These are phyloP conservation scores for Dipodomys merriami DNA, from an alignment of 2,113 vertebrate genomes.

Conservation along the genomic window DNA sequence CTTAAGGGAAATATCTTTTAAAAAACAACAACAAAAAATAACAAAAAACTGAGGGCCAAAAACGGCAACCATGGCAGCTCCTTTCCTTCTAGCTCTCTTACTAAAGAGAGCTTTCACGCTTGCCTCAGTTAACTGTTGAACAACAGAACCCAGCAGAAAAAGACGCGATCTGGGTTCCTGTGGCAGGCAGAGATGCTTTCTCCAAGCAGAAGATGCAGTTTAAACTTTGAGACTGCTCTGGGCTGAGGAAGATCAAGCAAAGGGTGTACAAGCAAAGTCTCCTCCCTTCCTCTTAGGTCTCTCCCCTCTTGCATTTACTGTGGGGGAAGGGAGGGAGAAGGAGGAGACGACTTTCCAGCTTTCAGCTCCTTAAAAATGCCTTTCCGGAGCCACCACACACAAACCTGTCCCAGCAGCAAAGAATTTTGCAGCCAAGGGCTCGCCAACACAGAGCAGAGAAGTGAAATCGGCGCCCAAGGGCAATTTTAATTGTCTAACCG, in stretches of 20 bases:
- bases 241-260: conserved; percentile 70
- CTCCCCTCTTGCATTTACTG: conserved; percentile 54
- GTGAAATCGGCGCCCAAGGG: conserved; percentile 78
- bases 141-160: neutral
- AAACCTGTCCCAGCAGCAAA: conserved; percentile 62
- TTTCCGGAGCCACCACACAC: conserved; percentile 29
- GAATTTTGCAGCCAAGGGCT: conserved; percentile 61
- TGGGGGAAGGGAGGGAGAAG: neutral
- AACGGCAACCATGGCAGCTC: neutral
- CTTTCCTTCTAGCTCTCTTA: neutral
- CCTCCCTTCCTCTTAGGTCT: conserved; percentile 56
- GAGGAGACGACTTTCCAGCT: conserved; percentile 48
- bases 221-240: conserved; percentile 65
- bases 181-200: conserved; percentile 64
- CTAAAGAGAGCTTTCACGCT: no score
- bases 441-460: conserved; percentile 23
- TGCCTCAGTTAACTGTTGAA: conserved; percentile 78
- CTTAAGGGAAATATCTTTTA: conserved; percentile 30
- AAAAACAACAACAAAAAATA: neutral
- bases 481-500: conserved; percentile 81
- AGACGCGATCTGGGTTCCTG: conserved; percentile 21
- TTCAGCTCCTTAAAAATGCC: conserved; percentile 67
- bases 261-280: conserved; percentile 48
- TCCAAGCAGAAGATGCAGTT: conserved; percentile 70
- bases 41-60: conserved; percentile 9